phyloP scores from a whole-genome alignment of 2,113 vertebrate genomes.

The Lepisosteus osseus region DNA sequence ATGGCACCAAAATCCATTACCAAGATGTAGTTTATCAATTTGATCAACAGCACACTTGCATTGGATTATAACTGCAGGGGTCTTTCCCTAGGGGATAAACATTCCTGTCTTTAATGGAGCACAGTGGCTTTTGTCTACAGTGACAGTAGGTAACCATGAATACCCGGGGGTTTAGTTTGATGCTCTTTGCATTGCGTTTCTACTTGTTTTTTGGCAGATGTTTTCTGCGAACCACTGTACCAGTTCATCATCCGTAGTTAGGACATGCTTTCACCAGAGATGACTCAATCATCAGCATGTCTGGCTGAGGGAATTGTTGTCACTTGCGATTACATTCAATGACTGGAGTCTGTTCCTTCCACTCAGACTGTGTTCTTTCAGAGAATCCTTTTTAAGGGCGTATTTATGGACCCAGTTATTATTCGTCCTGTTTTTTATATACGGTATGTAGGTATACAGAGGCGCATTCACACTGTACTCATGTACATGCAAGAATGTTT shows the following conservation, averaged over 20 bases:
- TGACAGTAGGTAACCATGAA: no score
- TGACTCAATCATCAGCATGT: no score
- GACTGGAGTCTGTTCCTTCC: not conserved
- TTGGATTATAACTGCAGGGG: constrained; percentile 15
- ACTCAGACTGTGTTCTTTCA: not conserved
- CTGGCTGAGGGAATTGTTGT: not conserved
- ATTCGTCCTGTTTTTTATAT: no score
- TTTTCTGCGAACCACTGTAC: not conserved
- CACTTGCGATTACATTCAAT: not conserved
- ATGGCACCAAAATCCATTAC: constrained; percentile 30
- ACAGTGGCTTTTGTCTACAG: not conserved
- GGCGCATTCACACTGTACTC: no score
- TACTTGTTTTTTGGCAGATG: not conserved
- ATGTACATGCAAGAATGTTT: no score
- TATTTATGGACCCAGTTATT: no score
- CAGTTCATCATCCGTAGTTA: not conserved
- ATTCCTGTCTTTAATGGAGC: constrained; percentile 8
- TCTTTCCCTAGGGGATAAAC: constrained; percentile 4
- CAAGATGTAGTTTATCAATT: constrained; percentile 24
- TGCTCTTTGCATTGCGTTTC: no score
- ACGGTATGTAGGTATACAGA: no score
- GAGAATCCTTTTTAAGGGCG: no score
- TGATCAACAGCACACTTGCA: constrained; percentile 23
- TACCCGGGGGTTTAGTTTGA: no score
- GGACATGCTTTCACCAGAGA: not conserved